Conservation (phyloP, 2,888 invertebrate species). For the Andrena praecox region DNA sequence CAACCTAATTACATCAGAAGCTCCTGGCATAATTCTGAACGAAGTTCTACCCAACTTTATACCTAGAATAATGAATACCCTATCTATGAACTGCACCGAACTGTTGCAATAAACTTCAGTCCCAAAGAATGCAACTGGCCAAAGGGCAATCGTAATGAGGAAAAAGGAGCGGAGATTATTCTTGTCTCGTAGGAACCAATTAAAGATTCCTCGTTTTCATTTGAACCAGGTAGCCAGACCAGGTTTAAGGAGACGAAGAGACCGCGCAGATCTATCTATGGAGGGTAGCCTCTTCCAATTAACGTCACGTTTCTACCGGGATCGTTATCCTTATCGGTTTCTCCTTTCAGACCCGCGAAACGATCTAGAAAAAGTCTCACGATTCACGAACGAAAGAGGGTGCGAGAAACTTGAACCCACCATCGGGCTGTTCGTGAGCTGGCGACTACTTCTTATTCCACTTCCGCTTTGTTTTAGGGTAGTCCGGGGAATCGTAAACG, state of each 20-base stretch:
- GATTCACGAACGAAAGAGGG: conserved; percentile 28
- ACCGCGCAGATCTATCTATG: not conserved
- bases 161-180: conserved; percentile 33
- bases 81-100: no score
- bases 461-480: conserved; percentile 69
- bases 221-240: conserved; percentile 11
- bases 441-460: conserved; percentile 59
- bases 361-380: conserved; percentile 60
- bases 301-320: conserved; percentile 60
- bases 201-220: conserved; percentile 51
- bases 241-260: conserved; percentile 12
- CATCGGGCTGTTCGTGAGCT: not conserved
- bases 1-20: not conserved
- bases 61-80: no score
- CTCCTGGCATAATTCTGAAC: not conserved
- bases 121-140: not conserved
- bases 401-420: conserved; percentile 26
- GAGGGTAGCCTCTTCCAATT: conserved; percentile 50
- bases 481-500: conserved; percentile 68
- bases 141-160: not conserved
- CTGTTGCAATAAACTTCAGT: no score
- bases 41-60: not conserved
- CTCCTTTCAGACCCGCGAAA: conserved; percentile 10
- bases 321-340: conserved; percentile 64
- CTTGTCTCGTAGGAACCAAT: conserved; percentile 48